Base-by-base conservation (phyloP, 2,113 vertebrate genomes). In the Caranx ignobilis region DNA sequence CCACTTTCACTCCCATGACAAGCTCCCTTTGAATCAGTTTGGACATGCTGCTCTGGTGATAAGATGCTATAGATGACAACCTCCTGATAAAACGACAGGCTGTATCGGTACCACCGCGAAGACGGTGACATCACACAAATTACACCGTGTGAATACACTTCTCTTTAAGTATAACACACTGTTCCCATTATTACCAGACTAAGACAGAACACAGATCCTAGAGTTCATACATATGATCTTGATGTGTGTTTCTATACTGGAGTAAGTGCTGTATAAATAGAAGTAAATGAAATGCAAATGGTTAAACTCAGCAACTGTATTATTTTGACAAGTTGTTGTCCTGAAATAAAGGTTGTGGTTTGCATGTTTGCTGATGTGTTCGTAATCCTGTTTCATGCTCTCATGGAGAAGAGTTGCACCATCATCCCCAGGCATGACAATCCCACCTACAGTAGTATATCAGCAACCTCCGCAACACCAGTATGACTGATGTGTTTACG, bases 371-470 rank as follows among this genome's bases (percentile, higher is more conserved):
- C 75, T 61, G 83, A 88, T 91, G 90, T 92, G 84, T 83, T 83
- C 48, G 77, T 93, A 94, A 95, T 95, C 92, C 79, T 69, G 87
- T 94, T 93, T 93, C 91, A 93, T 87, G 93, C 92, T 89, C 86
- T 93, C 83, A 71, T 81, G 83, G 77, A 83, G 85, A 80, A 77
- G 79, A 90, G 90, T 84, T 76, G 74, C 92, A 84, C 84, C 84
- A 82, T 82, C 90, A 81, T 90, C 83, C 90, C 68, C 75, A 35
- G 86, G 87, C 91, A 75, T 89, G 88, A 92, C 89, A 93, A 90
- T 92, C 89, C 89, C 89, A 93, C 91, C 91, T 93, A 91, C 92
- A 80, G 77, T 70, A 89, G 82, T 69, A 37, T 82, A 86, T 91
- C 87, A 81, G 83, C 86, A 85, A 75, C 90, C 91, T 88, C 90